Base-by-base conservation (phyloP, 2,113 vertebrate species). In the Zapornia atra region DNA sequence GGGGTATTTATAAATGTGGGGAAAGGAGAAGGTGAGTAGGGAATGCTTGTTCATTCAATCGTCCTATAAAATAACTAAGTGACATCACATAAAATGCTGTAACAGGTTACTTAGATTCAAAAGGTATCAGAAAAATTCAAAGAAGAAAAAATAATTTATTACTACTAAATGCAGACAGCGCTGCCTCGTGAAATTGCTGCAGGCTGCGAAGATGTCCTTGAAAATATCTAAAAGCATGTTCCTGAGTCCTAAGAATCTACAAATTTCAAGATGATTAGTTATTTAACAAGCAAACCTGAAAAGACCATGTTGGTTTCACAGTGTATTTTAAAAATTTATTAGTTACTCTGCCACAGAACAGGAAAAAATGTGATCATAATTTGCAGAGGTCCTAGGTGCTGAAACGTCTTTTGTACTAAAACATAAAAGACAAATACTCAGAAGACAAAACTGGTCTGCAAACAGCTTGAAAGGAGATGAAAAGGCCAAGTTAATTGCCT, bases 401-500 rank as follows among this genome's bases (percentile, higher is more conserved):
- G 64, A 95, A 89, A 72, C 34, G 17, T 59, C 38, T 50, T 88
- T 81, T 94, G 42, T 63, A 83, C 76, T 93, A 22, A 66, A 48
- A 44, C 0, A 1, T 48, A 17, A 90, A 81, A 82, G 25, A 19
- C 21, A 82, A 90, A 93, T 48, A 78, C 44, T 88, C 77, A 48
- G 36, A 57, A 95, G 73, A 92, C 7, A 54, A 75, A 44, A 19
- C 31, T 36, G 53, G 75, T 76, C 17, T 88, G 80, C n/a, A 92
- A 92, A 68, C 14, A 90, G 57, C 38, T 72, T 69, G 31, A 90
- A 65, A 90, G 75, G 0, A 88, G 34, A 92, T 65, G 24, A 92
- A 94, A 89, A 19, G 12, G 53, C 17, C 36, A 86, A 94, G 50
- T 92, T 94, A 92, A 86, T 69, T 87, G 66, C 77, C 84, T 76